Evolutionary conservation across 2,113 vertebrate species (phyloP).

Genomic region (Mionectes macconnelli): DNA sequence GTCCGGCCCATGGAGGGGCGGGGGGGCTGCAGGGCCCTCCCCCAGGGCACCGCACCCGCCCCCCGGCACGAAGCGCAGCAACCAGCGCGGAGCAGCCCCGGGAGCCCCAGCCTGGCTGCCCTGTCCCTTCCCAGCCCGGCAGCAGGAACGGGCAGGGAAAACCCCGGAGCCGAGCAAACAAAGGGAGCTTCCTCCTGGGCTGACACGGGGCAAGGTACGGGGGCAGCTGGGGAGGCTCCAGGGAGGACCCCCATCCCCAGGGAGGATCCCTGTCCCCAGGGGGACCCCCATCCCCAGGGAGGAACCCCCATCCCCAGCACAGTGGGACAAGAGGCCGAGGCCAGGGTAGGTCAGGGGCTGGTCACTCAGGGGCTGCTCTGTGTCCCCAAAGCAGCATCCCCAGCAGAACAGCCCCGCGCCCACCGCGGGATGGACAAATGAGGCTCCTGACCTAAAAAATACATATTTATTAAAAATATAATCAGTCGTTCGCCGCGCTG

Average conservation of each 20-base stretch:
- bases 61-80: background rate
- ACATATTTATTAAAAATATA: conserved; percentile 59
- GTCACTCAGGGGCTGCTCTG: accelerated
- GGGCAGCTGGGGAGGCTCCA: background rate
- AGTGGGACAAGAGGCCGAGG: too few relatives aligned
- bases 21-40: background rate
- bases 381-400: background rate
- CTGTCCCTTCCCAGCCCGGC: accelerated
- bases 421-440: accelerated
- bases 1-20: conserved; percentile 12
- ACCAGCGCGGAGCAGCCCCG: accelerated
- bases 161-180: background rate
- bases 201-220: background rate
- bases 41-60: background rate
- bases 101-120: accelerated
- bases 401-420: background rate
- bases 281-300: background rate
- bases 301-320: background rate
- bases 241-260: background rate
- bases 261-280: background rate
- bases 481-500: background rate
- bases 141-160: background rate
- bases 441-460: background rate
- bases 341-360: accelerated
- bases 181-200: conserved; percentile 1